Evolutionary conservation across 2,113 vertebrate genomes (phyloP), one percentile per base, ranked within the genome.

Genomic region (Bubalus kerabau): DNA sequence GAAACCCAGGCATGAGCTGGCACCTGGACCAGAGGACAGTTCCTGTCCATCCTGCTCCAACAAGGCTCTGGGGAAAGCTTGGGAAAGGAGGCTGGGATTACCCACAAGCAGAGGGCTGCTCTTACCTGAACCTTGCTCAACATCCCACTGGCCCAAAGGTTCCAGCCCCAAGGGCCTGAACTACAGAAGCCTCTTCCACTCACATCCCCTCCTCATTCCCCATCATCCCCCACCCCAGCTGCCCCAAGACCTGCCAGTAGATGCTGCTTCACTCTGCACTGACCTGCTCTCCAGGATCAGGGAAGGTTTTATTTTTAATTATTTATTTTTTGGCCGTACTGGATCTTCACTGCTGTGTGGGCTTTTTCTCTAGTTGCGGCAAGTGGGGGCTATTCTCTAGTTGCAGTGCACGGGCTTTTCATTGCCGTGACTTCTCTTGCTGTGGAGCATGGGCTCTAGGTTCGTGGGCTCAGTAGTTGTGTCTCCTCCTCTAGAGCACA

Each of bases 1-100:
- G 83, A 98, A 97, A 95, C 83, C 97, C 96, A 92, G 71, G 15
- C 82, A 80, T 97, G 94, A 97, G 97, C 46, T 98, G 96, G 89
- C 95, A 91, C 90, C 54, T 97, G 67, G 59, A 71, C 50, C 56
- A 64, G 40, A 83, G 12, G 32, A 62, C 5, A 64, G 86, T 94
- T 96, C 96, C 89, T 83, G 93, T 87, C 71, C n/a, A 30, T 54
- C 92, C 56, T 95, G 91, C 82, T 91, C 64, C 50, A 87, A 1
- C 3, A 4, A 95, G 36, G 71, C 46, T 78, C 57, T 80, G 50
- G 36, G 43, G 32, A 40, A 89, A 60, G 36, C 23, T 92, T 7
- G 4, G 26, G 4, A 85, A 62, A 36, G n/a, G 85, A 30, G 46
- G 6, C 78, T 46, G 30, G 67, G 23, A n/a, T 64, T 24, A 84